Conservation (phyloP, 2,797 vertebrate genomes). For the Scolopax bukidnonensis region DNA sequence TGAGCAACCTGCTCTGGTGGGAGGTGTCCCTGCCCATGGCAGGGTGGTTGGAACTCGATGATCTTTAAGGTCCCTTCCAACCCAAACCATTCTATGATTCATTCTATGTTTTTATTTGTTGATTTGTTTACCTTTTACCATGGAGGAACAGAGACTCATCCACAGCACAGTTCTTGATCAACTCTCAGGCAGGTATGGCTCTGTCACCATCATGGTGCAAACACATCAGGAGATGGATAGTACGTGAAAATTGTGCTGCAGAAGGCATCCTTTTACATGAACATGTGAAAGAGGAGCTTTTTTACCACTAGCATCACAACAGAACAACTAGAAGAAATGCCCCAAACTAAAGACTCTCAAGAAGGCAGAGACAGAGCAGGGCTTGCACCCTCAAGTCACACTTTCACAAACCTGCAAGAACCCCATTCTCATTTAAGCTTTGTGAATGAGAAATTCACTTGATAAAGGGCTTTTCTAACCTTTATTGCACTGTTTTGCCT, state of each 20-base stretch:
- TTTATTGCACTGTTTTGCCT: not conserved
- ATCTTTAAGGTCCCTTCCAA: too few species aligned
- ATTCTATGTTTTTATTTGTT: not conserved
- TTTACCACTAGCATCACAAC: not conserved
- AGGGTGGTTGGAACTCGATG: too few species aligned
- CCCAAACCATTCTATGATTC: too few species aligned
- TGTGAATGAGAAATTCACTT: not conserved
- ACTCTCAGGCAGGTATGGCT: not conserved
- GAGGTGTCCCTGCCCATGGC: too few species aligned
- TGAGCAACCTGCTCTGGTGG: too few species aligned
- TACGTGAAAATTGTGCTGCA: not conserved
- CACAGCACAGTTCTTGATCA: not conserved
- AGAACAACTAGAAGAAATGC: not conserved
- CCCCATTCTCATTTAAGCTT: not conserved
- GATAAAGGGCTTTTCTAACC: not conserved
- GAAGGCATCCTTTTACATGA: not conserved
- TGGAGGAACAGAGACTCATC: not conserved
- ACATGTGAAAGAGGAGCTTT: not conserved
- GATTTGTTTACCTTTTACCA: not conserved
- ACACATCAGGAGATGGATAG: accelerated
- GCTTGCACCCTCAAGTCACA: accelerated
- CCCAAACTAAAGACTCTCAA: not conserved
- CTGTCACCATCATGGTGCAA: accelerated
- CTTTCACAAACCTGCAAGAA: not conserved
- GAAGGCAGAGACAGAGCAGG: not conserved